Evolutionary conservation across 2,113 vertebrate genomes (phyloP), one percentile per base, ranked within the genome.

Genomic region (Lasiurus cinereus): DNA sequence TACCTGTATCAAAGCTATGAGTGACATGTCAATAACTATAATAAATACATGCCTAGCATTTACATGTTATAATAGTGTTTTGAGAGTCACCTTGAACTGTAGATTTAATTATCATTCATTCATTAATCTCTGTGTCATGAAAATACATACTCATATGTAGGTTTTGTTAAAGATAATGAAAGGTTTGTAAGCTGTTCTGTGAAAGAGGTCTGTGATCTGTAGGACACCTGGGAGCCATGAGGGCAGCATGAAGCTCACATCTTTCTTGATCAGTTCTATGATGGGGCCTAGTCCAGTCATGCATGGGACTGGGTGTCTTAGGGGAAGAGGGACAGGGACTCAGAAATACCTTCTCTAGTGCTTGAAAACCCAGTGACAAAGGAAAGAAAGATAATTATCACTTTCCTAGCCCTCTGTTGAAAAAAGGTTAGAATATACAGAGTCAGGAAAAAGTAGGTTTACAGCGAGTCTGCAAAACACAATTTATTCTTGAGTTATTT

Each of bases 311-410:
- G 24, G 48, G 0, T 21, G 4, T 56, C 36, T 0, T 9, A 8
- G 8, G 27, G 66, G 0, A 0, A 12, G 3, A 13, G 10, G 9
- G n/a, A 6, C 24, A 8, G 2, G 0, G n/a, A 14, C 5, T 48
- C 48, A 13, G 16, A 48, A 87, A 33, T 31, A 21, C 2, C 12
- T 16, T 50, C n/a, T n/a, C 2, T 18, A 43, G 31, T 39, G 29
- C n/a, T 54, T 15, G 21, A 31, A 84, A 69, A 69, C 16, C 4
- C 29, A 52, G 31, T 5, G 7, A 52, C 27, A 50, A 72, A 46
- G 6, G 6, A 27, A 83, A 31, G 39, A 46, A 59, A 29, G 16
- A 24, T 6, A 6, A n/a, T 24, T 4, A 56, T 70, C 76, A 21
- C 5, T 15, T 62, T 52, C 46, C 10, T 69, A 6, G 11, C 24